Base-by-base conservation (phyloP, 2,888 invertebrate genomes). In the Volucella inanis region DNA sequence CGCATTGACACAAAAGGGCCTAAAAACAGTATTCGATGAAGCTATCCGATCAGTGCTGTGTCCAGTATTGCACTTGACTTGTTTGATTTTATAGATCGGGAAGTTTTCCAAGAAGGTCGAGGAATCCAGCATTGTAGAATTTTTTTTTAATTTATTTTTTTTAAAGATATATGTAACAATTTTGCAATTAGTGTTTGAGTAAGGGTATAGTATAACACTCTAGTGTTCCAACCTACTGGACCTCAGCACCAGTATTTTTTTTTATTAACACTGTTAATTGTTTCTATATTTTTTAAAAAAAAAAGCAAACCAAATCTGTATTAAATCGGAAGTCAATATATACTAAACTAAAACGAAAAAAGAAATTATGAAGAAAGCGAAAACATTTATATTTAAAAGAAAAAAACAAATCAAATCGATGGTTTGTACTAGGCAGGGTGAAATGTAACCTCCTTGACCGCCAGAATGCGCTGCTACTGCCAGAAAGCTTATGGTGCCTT, bases 21-120 rank as follows among this genome's bases (percentile, higher is more conserved):
- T 99, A 89, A 99, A 99, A 94, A 98, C 98, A 84, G 99, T 99
- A 88, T 99, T 99, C 93, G 99, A 99, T 93, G 99, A 99, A 94
- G 99, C 99, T 87, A 99, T 99, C 92, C 95, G 98, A 90, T 98
- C 99, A 72, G 99, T 99, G 88, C 95, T 99, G 82, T 98, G 98
- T 93, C 99, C 99, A 87, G 97, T 97, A 90, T 96, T 96, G 91
- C 97, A 96, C n/a, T n/a, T n/a, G n/a, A n/a, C n/a, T n/a, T 96
- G 96, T 93, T 92, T 93, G 90, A 93, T 98, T 92, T 95, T 97
- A 92, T 97, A 96, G 90, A 88, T 89, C 80, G 49, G 61, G 54
- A 71, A 71, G 67, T n/a, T 9, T 45, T 39, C 76, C 10, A 75
- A 65, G 14, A 67, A 67, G 55, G 54, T 54, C 39, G 65, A 68